Percentiles rank a stretch among this genome's conserved stretches.
Conservation (phyloP, 2,113 vertebrate genomes). For the Callithrix jacchus region DNA sequence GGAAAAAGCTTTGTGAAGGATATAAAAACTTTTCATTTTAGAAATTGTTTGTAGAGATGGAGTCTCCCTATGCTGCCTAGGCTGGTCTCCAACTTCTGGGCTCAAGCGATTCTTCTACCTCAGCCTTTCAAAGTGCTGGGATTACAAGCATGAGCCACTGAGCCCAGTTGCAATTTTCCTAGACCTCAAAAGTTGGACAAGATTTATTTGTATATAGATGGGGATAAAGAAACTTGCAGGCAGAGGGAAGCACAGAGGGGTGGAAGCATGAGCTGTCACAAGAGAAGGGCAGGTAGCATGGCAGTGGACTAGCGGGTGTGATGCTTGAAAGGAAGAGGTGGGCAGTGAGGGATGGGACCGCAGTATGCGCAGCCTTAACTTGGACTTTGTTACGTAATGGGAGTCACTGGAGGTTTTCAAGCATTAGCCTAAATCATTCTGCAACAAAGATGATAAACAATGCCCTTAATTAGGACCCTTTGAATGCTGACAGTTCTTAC, state of each 20-base stretch:
- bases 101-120: no score
- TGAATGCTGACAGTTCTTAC: conserved; percentile 78
- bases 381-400: accelerated
- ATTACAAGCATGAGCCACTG: no score
- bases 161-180: not conserved
- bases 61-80: no score
- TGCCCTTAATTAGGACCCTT: not conserved
- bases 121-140: no score
- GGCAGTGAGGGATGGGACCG: not conserved
- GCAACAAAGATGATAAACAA: conserved; percentile 48
- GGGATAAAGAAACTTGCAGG: not conserved
- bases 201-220: not conserved
- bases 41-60: no score
- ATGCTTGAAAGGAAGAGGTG: not conserved
- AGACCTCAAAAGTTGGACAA: no score
- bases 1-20: not conserved
- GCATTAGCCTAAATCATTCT: not conserved
- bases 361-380: not conserved
- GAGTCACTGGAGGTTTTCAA: not conserved
- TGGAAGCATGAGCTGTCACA: not conserved
- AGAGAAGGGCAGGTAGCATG: not conserved
- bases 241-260: not conserved
- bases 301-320: not conserved
- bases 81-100: no score
- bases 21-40: no score